Evolutionary conservation across 2,888 invertebrate species (phyloP).

Genomic region (Antheraea yamamai): DNA sequence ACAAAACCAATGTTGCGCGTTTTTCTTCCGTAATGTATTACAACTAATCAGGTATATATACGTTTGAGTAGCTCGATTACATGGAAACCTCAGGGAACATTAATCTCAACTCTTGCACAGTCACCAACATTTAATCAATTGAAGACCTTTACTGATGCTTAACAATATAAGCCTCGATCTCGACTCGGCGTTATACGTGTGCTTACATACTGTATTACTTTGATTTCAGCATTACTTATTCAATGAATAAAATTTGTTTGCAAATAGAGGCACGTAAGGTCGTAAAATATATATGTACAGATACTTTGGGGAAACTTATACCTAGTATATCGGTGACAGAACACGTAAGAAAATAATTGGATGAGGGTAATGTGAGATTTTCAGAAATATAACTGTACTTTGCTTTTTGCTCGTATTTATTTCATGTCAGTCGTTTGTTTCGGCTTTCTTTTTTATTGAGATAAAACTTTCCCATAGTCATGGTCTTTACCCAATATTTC

Average conservation of each 20-base stretch:
- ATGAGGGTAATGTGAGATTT: no score
- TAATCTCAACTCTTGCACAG: conserved; percentile 59
- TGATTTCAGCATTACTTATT: neutral
- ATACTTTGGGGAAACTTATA: no score
- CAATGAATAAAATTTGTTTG: neutral
- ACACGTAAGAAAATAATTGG: no score
- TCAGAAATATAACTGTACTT: no score
- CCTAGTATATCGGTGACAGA: no score
- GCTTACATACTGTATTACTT: neutral
- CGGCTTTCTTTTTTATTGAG: no score
- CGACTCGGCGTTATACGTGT: neutral
- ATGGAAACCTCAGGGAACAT: conserved; percentile 36
- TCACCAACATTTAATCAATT: conserved; percentile 72
- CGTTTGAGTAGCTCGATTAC: conserved; percentile 1
- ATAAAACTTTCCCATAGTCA: no score
- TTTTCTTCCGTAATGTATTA: conserved; percentile 11
- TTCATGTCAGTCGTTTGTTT: no score
- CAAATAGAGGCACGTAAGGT: neutral
- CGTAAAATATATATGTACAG: neutral
- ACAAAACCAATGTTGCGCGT: neutral
- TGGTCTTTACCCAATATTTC: no score
- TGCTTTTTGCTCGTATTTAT: no score
- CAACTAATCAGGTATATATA: conserved; percentile 20
- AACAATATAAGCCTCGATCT: conserved; percentile 20
- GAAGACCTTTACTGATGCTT: conserved; percentile 33